These are phyloP conservation scores for Sibirionetta formosa DNA, from an alignment of 2,797 vertebrate species.

Conservation along the genomic window DNA sequence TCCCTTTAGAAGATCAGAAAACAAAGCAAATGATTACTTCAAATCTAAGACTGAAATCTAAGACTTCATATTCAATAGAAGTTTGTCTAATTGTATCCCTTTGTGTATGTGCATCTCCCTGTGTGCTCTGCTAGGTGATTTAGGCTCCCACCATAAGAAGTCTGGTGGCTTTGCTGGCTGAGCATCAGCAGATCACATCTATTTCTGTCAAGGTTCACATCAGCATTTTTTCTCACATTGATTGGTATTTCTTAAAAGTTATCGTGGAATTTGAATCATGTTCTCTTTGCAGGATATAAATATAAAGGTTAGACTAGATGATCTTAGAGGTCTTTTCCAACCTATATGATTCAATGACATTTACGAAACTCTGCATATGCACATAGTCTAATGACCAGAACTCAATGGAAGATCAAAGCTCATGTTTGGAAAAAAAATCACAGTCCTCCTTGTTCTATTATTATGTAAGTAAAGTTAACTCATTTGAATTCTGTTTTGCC, in stretches of 20 bases:
- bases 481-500: neutral
- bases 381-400: neutral
- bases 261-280: neutral
- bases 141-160: neutral
- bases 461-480: rapidly evolving
- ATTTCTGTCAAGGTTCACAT: neutral
- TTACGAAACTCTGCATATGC: neutral
- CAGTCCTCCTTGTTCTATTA: neutral
- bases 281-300: neutral
- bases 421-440: neutral
- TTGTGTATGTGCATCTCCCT: neutral
- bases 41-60: neutral
- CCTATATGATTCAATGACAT: neutral
- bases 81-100: neutral
- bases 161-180: neutral
- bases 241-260: neutral
- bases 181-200: neutral
- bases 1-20: slow-evolving; percentile 72
- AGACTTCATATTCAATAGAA: neutral
- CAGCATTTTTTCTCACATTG: neutral
- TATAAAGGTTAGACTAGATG: too few species aligned
- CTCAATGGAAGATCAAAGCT: rapidly evolving
- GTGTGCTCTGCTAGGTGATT: neutral
- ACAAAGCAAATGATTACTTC: neutral
- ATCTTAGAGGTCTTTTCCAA: too few species aligned